Base-by-base conservation (phyloP, 2,113 vertebrate species). In the Buteo buteo region DNA sequence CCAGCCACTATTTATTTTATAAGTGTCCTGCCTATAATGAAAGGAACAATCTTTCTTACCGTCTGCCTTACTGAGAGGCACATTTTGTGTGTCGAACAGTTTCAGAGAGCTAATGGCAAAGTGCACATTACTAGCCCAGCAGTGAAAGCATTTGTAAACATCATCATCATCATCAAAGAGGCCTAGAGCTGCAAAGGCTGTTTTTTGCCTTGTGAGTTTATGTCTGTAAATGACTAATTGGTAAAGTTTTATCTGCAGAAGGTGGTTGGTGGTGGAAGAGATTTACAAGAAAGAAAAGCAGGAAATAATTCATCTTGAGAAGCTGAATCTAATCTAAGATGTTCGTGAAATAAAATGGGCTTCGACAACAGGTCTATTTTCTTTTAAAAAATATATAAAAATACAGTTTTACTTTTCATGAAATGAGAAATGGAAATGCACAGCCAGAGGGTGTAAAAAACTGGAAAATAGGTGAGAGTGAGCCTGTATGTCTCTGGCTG, bases 191-290 rank as follows among this genome's bases (percentile, higher is more conserved):
- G 97, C 93, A 90, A 93, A 96, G 90, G 92, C 97, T 97, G 95
- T 88, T 95, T 97, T 97, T 97, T 94, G 96, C 97, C 97, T 96
- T 95, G 94, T 91, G 91, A 96, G 96, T 92, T 94, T 97, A 97
- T 91, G 96, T 97, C 97, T 97, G 90, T 94, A 96, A 97, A 97
- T 97, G 97, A 97, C 97, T 97, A 97, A 97, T 97, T 97, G 97
- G 96, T 94, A 87, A 97, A 97, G 95, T 95, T 97, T 97, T 97
- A 97, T 97, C 97, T 96, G 92, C 95, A 97, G 96, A 96, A 97
- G 97, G 96, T 97, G 93, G 95, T 97, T 96, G 97, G 74, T 93
- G 96, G 96, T 92, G 74, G 96, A 95, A 96, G 96, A 95, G 96
- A 97, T 97, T 97, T 97, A 97, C 97, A 97, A 95, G 92, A 97